Conservation (phyloP, 2,797 vertebrate genomes). For the Anolis apletophallus region DNA sequence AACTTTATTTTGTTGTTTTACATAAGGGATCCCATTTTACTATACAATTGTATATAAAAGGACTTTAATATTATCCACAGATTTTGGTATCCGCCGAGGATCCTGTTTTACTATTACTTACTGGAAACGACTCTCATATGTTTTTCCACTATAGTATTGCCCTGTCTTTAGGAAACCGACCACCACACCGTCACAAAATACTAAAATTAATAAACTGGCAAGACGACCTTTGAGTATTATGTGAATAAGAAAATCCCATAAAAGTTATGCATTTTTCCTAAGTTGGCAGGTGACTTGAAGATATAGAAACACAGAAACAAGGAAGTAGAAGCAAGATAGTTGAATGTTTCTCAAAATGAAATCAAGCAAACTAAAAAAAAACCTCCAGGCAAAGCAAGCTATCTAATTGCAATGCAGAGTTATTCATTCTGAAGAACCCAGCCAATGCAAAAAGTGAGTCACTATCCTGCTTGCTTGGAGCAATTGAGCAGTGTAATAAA, state of each 20-base stretch:
- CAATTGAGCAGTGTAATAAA: constrained; percentile 28
- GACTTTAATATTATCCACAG: too few relatives aligned
- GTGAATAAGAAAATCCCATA: too few relatives aligned
- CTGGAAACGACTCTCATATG: neutral
- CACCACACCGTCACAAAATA: neutral
- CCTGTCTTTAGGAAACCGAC: neutral
- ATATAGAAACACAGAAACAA: neutral
- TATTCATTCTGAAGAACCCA: constrained; percentile 25
- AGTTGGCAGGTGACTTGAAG: too few relatives aligned
- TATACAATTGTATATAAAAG: too few relatives aligned
- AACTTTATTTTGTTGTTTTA: too few relatives aligned
- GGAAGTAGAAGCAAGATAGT: neutral
- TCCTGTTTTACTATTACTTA: neutral
- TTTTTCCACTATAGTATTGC: neutral
- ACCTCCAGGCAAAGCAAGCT: neutral
- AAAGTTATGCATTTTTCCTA: too few relatives aligned
- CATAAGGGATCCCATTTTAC: too few relatives aligned
- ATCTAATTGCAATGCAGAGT: neutral
- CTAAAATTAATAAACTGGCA: neutral
- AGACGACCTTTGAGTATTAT: too few relatives aligned
- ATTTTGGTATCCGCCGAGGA: too few relatives aligned
- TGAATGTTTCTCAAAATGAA: neutral
- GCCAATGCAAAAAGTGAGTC: constrained; percentile 34
- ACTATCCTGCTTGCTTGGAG: constrained; percentile 8
- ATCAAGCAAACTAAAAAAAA: neutral